Base-by-base conservation (phyloP, 2,797 vertebrate genomes). In the Apogon hyalosoma region DNA sequence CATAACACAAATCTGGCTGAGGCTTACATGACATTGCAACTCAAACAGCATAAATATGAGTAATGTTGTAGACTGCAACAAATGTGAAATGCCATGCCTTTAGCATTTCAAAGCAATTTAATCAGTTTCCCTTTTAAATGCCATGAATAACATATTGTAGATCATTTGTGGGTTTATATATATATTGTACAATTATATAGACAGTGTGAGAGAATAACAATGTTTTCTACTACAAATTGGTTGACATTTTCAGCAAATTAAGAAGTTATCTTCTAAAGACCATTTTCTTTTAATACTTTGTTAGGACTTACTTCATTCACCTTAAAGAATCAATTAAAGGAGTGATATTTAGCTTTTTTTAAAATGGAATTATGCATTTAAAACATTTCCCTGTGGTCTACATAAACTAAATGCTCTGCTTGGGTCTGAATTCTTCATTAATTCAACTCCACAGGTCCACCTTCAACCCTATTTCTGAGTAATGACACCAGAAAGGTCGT, bases 171-270 rank as follows among this genome's bases (percentile, higher is more conserved):
- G 78, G 66, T 80, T 24, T 53, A 58, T n/a, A n/a, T n/a, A n/a
- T n/a, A n/a, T n/a, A n/a, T n/a, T 79, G 36, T 58, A 74, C 66
- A 75, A 75, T 83, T 85, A 84, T 59, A 67, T 50, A 40, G 54
- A 28, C 48, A 77, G 50, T 79, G 75, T 85, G 49, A 77, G 49
- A 77, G 80, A 77, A 87, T 80, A 80, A 84, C 77, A 60, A 63
- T 18, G 57, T 69, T 69, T 72, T 66, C 55, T 62, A 54, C 60
- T 57, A 72, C 52, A 80, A 60, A 45, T 16, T 7, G 64, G 54
- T 45, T 86, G 77, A 71, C 84, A 85, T 90, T 90, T 85, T 55
- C 66, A 68, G 21, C 31, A 84, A 74, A 87, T 81, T 21, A 67
- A 73, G 40, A 45, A 71, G 7, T 58, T n/a, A n/a, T 42, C 12